Base-by-base conservation (phyloP, 2,113 vertebrate species). In the Eulemur macaco region DNA sequence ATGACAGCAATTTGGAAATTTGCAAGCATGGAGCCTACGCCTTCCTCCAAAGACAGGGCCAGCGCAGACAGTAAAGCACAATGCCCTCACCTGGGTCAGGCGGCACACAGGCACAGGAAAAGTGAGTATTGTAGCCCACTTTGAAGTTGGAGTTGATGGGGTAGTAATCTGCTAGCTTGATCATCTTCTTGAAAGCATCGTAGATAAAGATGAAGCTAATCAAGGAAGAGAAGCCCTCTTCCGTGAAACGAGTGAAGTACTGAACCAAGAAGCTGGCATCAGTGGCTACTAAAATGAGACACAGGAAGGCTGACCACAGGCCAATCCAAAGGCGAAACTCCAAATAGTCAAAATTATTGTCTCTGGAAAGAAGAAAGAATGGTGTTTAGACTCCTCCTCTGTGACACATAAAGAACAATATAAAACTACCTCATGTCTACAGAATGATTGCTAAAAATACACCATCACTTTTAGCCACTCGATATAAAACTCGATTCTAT, bases 201-300 rank as follows among this genome's bases (percentile, higher is more conserved):
- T 99, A 99, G 96, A 99, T 99, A 97, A 99, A 99, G 97, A 99
- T 99, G 99, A 99, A 99, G 98, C 99, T 99, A 97, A 99, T 99
- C 15, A 99, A 98, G 39, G 99, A 99, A 34, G 99, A 99, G 97
- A 99, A 99, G 0, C 99, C 99, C 95, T 99, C 99, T 88, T 99
- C 99, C 0, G 99, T 99, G 99, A 99, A 99, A 39, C 99, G 99
- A 18, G 99, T 99, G 95, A 99, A 99, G 98, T 99, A 99, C 98
- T 99, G 99, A 83, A 99, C 99, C 98, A 99, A 93, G 98, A 99
- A 99, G 97, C 99, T 99, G 98, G 99, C 99, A 0, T 99, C 99
- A 0, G 99, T 99, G 34, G 99, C 99, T 9, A 99, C 99, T 0
- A 99, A 98, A 25, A 99, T 25, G 87, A 99, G 98, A 98, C 99